Evolutionary conservation across 2,113 vertebrate species (phyloP).

Genomic region (Parus major): DNA sequence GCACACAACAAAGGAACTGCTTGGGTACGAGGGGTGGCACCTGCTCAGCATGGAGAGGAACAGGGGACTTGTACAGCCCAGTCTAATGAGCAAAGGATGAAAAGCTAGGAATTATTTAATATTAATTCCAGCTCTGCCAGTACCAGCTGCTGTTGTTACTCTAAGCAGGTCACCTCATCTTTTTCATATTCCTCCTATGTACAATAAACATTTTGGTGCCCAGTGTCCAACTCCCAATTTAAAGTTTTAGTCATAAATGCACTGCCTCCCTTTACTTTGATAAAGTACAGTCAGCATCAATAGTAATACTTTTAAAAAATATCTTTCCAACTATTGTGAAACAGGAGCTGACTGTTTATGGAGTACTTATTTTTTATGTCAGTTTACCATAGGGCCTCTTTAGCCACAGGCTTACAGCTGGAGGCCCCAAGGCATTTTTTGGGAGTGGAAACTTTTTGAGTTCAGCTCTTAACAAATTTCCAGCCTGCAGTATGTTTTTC

Average conservation of each 20-base stretch:
- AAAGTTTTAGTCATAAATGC: not conserved
- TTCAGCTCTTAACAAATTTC: constrained; percentile 53
- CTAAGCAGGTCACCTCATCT: not conserved
- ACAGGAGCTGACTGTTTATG: constrained; percentile 48
- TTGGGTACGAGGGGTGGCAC: not conserved
- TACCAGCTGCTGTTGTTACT: not conserved
- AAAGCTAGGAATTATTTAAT: not conserved
- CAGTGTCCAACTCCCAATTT: not conserved
- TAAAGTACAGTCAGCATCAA: not conserved
- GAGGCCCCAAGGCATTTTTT: constrained; percentile 34
- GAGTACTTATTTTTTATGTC: constrained; percentile 46
- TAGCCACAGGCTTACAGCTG: constrained; percentile 10
- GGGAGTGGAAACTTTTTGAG: constrained; percentile 47
- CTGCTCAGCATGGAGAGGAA: not conserved
- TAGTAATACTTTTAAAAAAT: not conserved
- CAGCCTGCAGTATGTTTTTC: constrained; percentile 59
- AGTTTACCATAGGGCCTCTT: constrained; percentile 52
- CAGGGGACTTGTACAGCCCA: not conserved
- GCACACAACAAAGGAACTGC: not conserved
- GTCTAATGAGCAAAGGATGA: not conserved
- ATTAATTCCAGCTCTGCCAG: not conserved
- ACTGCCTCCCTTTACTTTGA: not conserved
- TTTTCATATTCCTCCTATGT: not conserved
- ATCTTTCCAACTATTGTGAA: constrained; percentile 21
- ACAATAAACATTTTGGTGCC: not conserved